phyloP scores from a whole-genome alignment of 2,113 vertebrate species.

The Melanerpes formicivorus region DNA sequence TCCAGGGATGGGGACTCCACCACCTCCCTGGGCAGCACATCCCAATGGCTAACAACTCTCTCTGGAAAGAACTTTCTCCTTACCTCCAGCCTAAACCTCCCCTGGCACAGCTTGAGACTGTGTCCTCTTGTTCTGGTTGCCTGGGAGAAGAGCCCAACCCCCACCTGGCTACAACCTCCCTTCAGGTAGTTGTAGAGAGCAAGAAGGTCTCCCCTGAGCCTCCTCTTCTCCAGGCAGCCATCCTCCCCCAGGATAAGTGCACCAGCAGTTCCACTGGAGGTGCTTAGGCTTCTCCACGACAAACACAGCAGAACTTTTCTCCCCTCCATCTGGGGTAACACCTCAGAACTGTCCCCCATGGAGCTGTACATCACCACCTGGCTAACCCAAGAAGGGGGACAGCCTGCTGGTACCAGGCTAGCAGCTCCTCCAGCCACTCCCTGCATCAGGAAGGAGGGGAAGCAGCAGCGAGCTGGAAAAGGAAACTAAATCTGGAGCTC shows the following conservation, averaged over 20 bases:
- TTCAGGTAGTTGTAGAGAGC: too few species aligned
- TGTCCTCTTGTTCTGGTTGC: too few species aligned
- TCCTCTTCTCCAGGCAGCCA: too few species aligned
- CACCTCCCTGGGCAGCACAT: too few species aligned
- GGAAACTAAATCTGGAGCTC: constrained; percentile 32
- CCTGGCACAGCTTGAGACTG: too few species aligned
- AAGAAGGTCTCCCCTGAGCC: too few species aligned
- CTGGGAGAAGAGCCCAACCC: too few species aligned
- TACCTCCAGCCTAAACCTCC: too few species aligned
- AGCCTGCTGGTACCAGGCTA: accelerated
- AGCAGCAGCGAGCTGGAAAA: neutral
- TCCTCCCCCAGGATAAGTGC: accelerated
- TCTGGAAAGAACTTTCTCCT: too few species aligned
- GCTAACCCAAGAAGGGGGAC: neutral
- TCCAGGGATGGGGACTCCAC: too few species aligned
- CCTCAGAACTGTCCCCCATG: accelerated
- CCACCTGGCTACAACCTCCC: too few species aligned
- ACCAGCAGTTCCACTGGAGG: accelerated
- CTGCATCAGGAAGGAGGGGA: accelerated
- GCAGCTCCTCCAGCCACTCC: neutral
- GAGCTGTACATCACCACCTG: accelerated
- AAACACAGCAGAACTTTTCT: neutral
- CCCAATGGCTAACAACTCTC: too few species aligned
- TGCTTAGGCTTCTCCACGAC: accelerated
- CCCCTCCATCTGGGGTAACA: neutral